A percentile compares a stretch with the other conserved stretches of the same genome.
Evolutionary conservation across 2,888 invertebrate genomes (phyloP).

Genomic region (Phlogophora meticulosa): DNA sequence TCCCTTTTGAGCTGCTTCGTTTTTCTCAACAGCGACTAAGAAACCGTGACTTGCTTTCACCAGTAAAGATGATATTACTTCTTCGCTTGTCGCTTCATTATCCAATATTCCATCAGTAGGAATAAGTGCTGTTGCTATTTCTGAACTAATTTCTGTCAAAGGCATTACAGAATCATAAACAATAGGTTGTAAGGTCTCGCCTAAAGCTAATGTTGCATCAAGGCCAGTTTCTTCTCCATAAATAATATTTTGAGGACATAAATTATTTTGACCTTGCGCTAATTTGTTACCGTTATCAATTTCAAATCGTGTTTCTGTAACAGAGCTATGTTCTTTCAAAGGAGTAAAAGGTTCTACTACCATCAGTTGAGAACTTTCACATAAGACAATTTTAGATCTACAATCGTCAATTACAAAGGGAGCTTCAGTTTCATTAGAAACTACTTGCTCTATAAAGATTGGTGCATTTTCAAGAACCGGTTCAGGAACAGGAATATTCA

Average conservation of each 20-base stretch:
- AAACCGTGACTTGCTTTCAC: background rate
- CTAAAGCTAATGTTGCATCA: background rate
- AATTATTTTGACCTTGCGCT: background rate
- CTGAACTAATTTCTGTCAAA: background rate
- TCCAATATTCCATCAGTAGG: background rate
- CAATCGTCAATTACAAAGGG: constrained; percentile 1
- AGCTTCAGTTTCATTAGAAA: constrained; percentile 7
- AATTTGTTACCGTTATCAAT: background rate
- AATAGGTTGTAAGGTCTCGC: background rate
- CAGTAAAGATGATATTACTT: background rate
- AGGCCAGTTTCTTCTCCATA: background rate
- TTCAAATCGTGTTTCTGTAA: background rate
- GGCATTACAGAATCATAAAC: background rate
- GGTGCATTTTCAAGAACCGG: constrained; percentile 8
- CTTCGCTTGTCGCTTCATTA: background rate
- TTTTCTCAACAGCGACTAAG: background rate
- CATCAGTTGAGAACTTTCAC: constrained; percentile 1
- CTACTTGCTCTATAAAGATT: constrained; percentile 5
- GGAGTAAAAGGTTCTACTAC: background rate
- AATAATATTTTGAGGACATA: background rate
- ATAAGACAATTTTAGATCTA: background rate
- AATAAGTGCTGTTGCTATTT: background rate
- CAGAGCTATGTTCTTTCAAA: background rate
- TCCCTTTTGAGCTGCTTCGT: background rate
- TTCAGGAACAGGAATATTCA: too few species aligned